Evolutionary conservation across 2,888 invertebrate species (phyloP), one percentile per base, ranked within the genome.

Genomic region (Pachydiplax longipennis): DNA sequence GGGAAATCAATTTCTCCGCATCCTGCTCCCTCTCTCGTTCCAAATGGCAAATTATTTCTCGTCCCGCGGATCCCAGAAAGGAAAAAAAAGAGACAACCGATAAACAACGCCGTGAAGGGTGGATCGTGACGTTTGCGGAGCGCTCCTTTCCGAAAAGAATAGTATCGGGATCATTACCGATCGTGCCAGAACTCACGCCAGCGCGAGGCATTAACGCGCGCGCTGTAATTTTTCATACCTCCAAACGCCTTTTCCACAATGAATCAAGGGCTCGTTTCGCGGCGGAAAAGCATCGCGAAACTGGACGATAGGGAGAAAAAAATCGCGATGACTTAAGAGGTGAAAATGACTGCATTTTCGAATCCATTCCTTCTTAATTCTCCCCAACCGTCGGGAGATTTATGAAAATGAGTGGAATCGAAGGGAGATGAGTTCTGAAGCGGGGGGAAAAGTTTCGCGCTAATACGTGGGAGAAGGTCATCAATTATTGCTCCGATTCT

Each of bases 211-310:
- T 58, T 83, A 35, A 83, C 35, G 18, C 35, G 58, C 35, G 18
- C 35, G 58, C 22, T 5, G 35, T 83, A 35, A 53, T 83, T 53
- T 53, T 83, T 83, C 58, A 3, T 25, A 44, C 44, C 44, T 37
- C 53, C 83, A 22, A 61, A 35, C 35, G 31, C 15, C 44, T 5
- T 58, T 22, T 12, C 25, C 61, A 22, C 87, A 37, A 87, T 87
- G 87, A 87, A 87, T 87, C 87, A 61, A 87, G 61, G 22, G 87
- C 87, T 87, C 53, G 83, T 83, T 83, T 83, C 35, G 58, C 65
- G 35, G 58, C 10, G n/a, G 35, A 61, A 31, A 18, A 35, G 53
- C 35, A 1, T n/a, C 5, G 83, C 44, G 48, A n/a, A 25, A n/a
- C n/a, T 22, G 13, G 31, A 8, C 18, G 35, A 31, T 31, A 58